These are phyloP conservation scores for Drosophila takahashii DNA, from an alignment of 1,140 invertebrate species.

Conservation along the genomic window DNA sequence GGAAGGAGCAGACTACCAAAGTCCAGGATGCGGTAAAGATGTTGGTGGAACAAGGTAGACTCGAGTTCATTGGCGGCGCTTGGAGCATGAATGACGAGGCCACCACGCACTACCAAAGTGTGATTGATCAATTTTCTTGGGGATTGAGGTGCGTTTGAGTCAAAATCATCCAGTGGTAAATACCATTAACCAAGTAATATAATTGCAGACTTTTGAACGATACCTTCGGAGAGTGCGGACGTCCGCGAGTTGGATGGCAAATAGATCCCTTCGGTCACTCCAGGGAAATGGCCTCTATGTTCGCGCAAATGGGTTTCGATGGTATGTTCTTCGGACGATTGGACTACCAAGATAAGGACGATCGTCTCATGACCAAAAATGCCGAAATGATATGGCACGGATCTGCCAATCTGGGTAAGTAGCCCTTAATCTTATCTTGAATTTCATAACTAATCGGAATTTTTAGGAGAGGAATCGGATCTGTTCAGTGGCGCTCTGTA, in stretches of 20 bases:
- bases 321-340: conserved; percentile 95
- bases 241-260: conserved; percentile 95
- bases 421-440: background rate
- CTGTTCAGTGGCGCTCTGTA: conserved; percentile 90
- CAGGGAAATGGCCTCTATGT: conserved; percentile 92
- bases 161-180: too few relatives aligned
- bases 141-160: conserved; percentile 83
- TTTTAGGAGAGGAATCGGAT: conserved; percentile 84
- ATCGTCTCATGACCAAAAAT: conserved; percentile 86
- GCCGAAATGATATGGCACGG: conserved; percentile 86
- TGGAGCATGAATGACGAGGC: conserved; percentile 99
- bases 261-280: conserved; percentile 98
- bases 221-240: conserved; percentile 93
- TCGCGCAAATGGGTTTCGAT: conserved; percentile 94
- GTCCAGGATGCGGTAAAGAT: conserved; percentile 87
- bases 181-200: background rate
- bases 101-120: conserved; percentile 94
- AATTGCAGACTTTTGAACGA: conserved; percentile 87
- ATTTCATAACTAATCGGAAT: background rate
- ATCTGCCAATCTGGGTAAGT: conserved; percentile 62
- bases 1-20: conserved; percentile 89
- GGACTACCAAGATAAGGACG: conserved; percentile 94
- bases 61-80: conserved; percentile 95
- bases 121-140: conserved; percentile 97
- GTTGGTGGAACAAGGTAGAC: conserved; percentile 90